Evolutionary conservation across 2,113 vertebrate species (phyloP).

Genomic region (Glaucomys volans): DNA sequence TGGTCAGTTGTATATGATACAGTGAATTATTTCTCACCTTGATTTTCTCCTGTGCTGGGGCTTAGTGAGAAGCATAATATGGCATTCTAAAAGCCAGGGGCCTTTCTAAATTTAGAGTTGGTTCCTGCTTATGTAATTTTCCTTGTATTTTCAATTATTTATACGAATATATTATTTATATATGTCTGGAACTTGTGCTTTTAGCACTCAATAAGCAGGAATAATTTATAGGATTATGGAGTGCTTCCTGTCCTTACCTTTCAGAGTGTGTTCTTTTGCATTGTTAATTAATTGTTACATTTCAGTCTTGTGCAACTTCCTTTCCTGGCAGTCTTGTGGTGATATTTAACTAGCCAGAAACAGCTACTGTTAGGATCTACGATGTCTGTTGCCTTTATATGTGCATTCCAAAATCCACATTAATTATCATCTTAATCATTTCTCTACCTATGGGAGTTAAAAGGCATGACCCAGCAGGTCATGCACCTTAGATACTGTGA

Average conservation of each 20-base stretch:
- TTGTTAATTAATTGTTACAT: conserved; percentile 77
- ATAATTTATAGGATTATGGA: conserved; percentile 82
- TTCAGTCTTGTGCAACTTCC: conserved; percentile 66
- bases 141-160: conserved; percentile 82
- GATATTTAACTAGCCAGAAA: conserved; percentile 44
- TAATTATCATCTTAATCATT: background rate
- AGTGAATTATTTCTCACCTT: conserved; percentile 52
- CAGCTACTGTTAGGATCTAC: conserved; percentile 22
- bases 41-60: background rate
- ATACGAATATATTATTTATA: conserved; percentile 83
- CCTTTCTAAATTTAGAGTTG: conserved; percentile 75
- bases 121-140: conserved; percentile 81
- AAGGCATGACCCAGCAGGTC: background rate
- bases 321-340: conserved; percentile 62
- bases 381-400: background rate
- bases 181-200: conserved; percentile 82
- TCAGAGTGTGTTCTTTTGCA: conserved; percentile 72
- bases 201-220: conserved; percentile 82
- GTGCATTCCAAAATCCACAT: conserved; percentile 38
- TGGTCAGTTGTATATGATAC: background rate
- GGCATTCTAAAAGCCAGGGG: conserved; percentile 50
- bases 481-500: background rate
- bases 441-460: background rate
- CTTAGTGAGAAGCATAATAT: conserved; percentile 38
- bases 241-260: conserved; percentile 79